A percentile compares a stretch with the other conserved stretches of the same genome.
These are phyloP conservation scores for Metacarcinus magister DNA, from an alignment of 2,888 invertebrate species.

Conservation along the genomic window DNA sequence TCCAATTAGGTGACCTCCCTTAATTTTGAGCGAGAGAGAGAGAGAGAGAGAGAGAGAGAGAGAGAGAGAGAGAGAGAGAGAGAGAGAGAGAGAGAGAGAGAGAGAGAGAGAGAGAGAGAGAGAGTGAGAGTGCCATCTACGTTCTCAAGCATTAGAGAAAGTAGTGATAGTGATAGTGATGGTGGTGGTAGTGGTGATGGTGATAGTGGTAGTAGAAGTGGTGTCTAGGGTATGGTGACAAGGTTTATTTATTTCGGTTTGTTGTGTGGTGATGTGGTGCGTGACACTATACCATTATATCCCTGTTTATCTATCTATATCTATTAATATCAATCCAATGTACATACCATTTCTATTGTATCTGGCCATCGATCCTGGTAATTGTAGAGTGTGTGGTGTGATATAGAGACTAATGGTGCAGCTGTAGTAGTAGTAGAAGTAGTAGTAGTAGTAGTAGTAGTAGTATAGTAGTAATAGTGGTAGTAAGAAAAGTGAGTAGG, in stretches of 20 bases:
- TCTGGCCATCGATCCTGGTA: background rate
- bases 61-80: conserved; percentile 12
- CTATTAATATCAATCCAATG: background rate
- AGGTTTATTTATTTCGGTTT: too few species aligned
- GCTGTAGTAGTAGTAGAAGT: background rate
- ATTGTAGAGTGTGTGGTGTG: background rate
- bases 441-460: background rate
- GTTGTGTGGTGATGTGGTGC: background rate
- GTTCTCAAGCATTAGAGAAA: conserved; percentile 33
- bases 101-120: background rate
- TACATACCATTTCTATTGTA: background rate
- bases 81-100: conserved; percentile 22
- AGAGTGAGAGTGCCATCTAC: background rate
- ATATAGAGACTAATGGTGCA: background rate
- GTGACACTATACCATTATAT: background rate
- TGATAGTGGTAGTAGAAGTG: background rate
- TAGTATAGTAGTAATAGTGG: background rate
- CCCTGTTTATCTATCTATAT: background rate
- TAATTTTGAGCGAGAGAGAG: background rate
- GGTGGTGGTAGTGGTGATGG: too few species aligned
- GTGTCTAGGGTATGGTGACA: background rate
- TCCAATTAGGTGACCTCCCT: background rate
- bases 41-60: conserved; percentile 16
- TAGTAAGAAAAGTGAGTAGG: background rate
- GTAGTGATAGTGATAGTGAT: background rate